These are phyloP conservation scores for Cladopsammia gracilis DNA, from an alignment of 64 coral and sea anemone genomes.

Conservation along the genomic window DNA sequence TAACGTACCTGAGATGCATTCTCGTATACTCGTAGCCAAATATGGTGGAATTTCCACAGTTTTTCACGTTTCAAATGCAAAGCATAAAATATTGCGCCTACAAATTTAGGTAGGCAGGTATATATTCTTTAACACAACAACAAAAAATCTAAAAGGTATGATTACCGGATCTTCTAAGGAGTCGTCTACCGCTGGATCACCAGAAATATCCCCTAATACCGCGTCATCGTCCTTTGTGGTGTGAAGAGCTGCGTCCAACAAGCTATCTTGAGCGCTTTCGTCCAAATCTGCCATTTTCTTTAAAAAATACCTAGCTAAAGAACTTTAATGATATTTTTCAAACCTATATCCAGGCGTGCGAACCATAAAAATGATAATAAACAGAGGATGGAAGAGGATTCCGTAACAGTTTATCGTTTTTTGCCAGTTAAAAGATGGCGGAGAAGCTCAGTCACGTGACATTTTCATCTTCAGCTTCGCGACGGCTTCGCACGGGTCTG, in stretches of 20 bases:
- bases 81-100: too few relatives aligned
- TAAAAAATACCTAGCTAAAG: slow-evolving; percentile 73
- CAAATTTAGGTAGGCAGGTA: too few relatives aligned
- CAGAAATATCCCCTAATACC: slow-evolving; percentile 80
- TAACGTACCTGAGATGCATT: too few relatives aligned
- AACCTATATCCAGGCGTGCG: neutral
- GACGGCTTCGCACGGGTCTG: too few relatives aligned
- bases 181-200: slow-evolving; percentile 84
- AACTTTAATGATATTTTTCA: neutral
- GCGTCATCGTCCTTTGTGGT: slow-evolving; percentile 90
- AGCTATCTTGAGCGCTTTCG: slow-evolving; percentile 80
- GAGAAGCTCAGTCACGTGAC: neutral
- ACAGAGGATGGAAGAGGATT: neutral
- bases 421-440: neutral
- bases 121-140: too few relatives aligned
- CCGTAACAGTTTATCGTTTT: neutral
- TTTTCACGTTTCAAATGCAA: too few relatives aligned
- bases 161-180: slow-evolving; percentile 95
- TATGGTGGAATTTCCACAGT: too few relatives aligned
- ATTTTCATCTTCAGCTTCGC: too few relatives aligned
- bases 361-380: neutral
- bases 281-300: slow-evolving; percentile 91
- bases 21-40: too few relatives aligned
- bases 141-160: neutral
- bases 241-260: slow-evolving; percentile 82